A percentile compares a stretch with the other conserved stretches of the same genome.
These are phyloP conservation scores for Rhagophthalmus giganteus DNA, from an alignment of 2,888 invertebrate species.

Conservation along the genomic window DNA sequence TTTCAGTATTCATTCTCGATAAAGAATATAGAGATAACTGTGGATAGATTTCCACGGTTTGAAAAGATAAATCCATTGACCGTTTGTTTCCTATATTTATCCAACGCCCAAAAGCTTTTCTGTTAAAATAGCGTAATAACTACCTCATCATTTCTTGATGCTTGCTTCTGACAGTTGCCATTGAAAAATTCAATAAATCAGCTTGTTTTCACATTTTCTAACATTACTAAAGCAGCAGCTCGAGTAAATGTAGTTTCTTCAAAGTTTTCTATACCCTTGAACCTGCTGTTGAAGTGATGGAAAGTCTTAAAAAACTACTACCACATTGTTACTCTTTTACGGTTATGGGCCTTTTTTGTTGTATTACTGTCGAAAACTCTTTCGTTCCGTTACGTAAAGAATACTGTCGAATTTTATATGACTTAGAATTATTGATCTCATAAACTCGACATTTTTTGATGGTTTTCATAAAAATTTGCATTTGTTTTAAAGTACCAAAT, in stretches of 20 bases:
- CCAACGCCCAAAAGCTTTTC: slow-evolving; percentile 17
- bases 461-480: no score
- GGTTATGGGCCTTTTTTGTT: slow-evolving; percentile 2
- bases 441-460: not conserved
- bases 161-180: slow-evolving; percentile 31
- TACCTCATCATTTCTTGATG: slow-evolving; percentile 27
- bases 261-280: slow-evolving; percentile 17
- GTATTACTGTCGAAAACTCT: not conserved
- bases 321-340: slow-evolving; percentile 9
- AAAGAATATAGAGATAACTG: no score
- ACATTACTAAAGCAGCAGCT: slow-evolving; percentile 35
- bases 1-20: no score
- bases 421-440: not conserved
- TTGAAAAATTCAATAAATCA: slow-evolving; percentile 38
- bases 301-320: slow-evolving; percentile 13
- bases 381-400: not conserved
- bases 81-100: slow-evolving; percentile 18
- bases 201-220: slow-evolving; percentile 32
- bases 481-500: not conserved
- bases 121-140: slow-evolving; percentile 26
- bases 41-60: no score
- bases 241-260: slow-evolving; percentile 28
- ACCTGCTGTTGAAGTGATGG: slow-evolving; percentile 14
- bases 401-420: not conserved
- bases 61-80: no score